Evolutionary conservation across 2,888 invertebrate genomes (phyloP), one percentile per base, ranked within the genome.

Genomic region (Macrosiphum euphorbiae): DNA sequence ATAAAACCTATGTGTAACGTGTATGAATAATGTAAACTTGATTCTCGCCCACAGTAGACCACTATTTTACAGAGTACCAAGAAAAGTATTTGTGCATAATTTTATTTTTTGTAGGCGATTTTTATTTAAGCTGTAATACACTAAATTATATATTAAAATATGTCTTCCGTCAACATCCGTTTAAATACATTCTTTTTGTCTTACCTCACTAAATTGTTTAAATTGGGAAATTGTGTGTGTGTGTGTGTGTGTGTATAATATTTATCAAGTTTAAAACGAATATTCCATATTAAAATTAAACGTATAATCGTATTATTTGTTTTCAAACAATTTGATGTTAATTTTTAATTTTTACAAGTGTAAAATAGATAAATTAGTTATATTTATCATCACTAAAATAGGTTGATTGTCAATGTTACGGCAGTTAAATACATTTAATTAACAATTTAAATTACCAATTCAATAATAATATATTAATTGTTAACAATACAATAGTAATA

Each of bases 31-130:
- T 84, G 52, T 16, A 91, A 84, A 84, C 55, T 52, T 84, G 84
- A 55, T 91, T 85, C 91, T 85, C 91, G 91, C 91, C 91, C 44
- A 91, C 91, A 16, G 52, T n/a, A 35, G 26, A 84, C 41, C 52
- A 35, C 35, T 61, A 44, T 3, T 24, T 4, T 44, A 55, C 41
- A 20, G n/a, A 20, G n/a, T 52, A 13, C 35, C 44, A 16, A n/a
- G 13, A 90, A 78, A 90, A 78, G 52, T 41, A 78, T 78, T 50
- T 90, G 26, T 78, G 90, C 90, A 90, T 78, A 78, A 78, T 78
- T 90, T 55, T 41, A 50, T 10, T 90, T 47, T 52, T 78, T 78
- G 90, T 78, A 78, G 50, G 50, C 52, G 41, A 90, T 78, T 47
- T 10, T 89, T 26, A 24, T 86, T 47, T 89, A n/a, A 41, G 28